Evolutionary conservation across 2,113 vertebrate species (phyloP).

Genomic region (Thymallus thymallus): DNA sequence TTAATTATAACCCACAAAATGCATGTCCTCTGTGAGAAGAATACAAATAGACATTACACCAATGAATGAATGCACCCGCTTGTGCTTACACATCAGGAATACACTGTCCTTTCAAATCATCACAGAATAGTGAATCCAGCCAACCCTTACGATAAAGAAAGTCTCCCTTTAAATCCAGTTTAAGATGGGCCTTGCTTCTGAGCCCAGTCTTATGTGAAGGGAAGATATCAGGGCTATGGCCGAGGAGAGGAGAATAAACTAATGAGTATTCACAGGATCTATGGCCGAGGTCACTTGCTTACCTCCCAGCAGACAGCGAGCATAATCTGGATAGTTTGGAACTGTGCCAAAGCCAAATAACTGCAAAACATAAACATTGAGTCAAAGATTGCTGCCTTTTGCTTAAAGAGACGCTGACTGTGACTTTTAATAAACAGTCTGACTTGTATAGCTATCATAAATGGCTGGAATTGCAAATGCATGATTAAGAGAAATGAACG

Average conservation of each 20-base stretch:
- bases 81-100: slow-evolving; percentile 37
- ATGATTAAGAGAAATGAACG: slow-evolving; percentile 50
- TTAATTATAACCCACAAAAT: not conserved
- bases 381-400: slow-evolving; percentile 22
- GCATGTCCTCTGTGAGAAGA: not conserved
- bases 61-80: slow-evolving; percentile 33
- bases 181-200: slow-evolving; percentile 54
- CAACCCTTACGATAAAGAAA: slow-evolving; percentile 58
- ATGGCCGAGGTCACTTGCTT: slow-evolving; percentile 38
- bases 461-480: slow-evolving; percentile 42
- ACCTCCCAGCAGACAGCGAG: slow-evolving; percentile 30
- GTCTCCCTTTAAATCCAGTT: slow-evolving; percentile 53
- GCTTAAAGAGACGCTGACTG: slow-evolving; percentile 56
- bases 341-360: slow-evolving; percentile 47
- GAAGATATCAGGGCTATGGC: slow-evolving; percentile 45
- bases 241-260: slow-evolving; percentile 29
- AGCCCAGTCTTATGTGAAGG: slow-evolving; percentile 31
- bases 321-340: slow-evolving; percentile 41
- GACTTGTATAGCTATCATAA: slow-evolving; percentile 49
- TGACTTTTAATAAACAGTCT: slow-evolving; percentile 42
- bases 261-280: slow-evolving; percentile 30
- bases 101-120: slow-evolving; percentile 30
- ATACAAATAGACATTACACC: slow-evolving; percentile 30
- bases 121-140: slow-evolving; percentile 34
- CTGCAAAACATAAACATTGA: slow-evolving; percentile 40